Base-by-base conservation (phyloP, 2,113 vertebrate genomes). In the Cacatua alba region DNA sequence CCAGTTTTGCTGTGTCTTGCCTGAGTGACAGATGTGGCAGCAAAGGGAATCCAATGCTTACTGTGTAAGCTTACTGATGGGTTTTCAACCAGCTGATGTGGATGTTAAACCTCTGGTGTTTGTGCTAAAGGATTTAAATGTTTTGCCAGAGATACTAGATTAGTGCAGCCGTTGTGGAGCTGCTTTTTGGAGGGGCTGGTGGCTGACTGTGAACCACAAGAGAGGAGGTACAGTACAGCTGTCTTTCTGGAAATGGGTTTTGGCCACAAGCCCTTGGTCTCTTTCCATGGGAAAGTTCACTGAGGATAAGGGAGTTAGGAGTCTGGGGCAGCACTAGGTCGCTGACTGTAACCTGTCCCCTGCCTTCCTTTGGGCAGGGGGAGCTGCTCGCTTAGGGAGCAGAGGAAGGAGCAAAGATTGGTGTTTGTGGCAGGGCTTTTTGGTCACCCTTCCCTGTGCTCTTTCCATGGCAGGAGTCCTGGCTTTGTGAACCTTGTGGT, bases 21-120 rank as follows among this genome's bases (percentile, higher is more conserved):
- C 41, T 17, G 7, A 59, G 9, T 16, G 62, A 60, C 17, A 31
- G 29, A 29, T 31, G 37, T 59, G 53, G 48, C 62, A 46, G 79
- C 60, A 69, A 53, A 65, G 25, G 7, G 53, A 2, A 6, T 65
- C 62, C 0, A 0, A 1, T 39, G 57, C 28, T 48, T 0, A 0
- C 55, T 46, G 3, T 6, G 25, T 52, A 20, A 88, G 53, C 41
- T 63, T 29, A 2, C 2, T 57, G 33, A 6, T 0, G 1, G 25
- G 19, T 24, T 90, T 72, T 77, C 31, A 63, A 0, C 46, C 29
- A 70, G 28, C 59, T 68, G 48, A 74, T 79, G 48, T 16, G 24
- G 43, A 9, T 0, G 0, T 46, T 51, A 59, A 19, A 51, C 49
- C 51, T 67, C 15, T 63, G 21, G 28, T 46, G 24, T 39, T 81